These are phyloP conservation scores for Pipa parva DNA, from an alignment of 2,113 vertebrate species.

Conservation along the genomic window DNA sequence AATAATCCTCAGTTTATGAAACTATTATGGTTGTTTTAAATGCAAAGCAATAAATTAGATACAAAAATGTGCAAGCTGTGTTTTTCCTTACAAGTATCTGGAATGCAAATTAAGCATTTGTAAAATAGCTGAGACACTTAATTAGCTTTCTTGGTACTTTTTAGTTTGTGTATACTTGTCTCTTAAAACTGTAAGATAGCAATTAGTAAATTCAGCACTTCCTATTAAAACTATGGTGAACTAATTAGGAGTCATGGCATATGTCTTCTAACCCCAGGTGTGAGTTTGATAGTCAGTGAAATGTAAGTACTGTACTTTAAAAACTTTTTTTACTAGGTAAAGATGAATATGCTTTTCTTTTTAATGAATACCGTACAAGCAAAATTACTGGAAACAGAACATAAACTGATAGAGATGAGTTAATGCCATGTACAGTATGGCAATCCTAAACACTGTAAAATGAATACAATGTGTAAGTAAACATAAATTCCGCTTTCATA, in stretches of 20 bases:
- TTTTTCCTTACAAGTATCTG: constrained; percentile 5
- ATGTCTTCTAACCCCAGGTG: constrained; percentile 54
- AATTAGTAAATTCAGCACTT: constrained; percentile 55
- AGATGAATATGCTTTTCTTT: too few relatives aligned
- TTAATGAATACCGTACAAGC: too few relatives aligned
- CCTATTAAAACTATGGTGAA: constrained; percentile 48
- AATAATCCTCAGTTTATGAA: too few relatives aligned
- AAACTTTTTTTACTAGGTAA: too few relatives aligned
- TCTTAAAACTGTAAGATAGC: constrained; percentile 41
- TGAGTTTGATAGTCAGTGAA: constrained; percentile 50
- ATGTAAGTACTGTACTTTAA: too few relatives aligned
- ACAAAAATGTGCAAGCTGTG: neutral
- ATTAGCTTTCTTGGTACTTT: constrained; percentile 57
- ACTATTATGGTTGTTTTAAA: too few relatives aligned
- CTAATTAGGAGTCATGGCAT: constrained; percentile 60
- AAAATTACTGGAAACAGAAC: too few relatives aligned
- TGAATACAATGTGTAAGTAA: too few relatives aligned
- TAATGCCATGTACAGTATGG: too few relatives aligned
- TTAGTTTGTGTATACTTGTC: constrained; percentile 42
- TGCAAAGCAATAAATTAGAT: neutral
- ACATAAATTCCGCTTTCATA: too few relatives aligned
- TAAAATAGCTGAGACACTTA: constrained; percentile 37
- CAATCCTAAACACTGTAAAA: too few relatives aligned
- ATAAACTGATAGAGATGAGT: too few relatives aligned
- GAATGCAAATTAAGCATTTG: constrained; percentile 14